Conservation (phyloP, 37 sponge, comb jelly and placozoan species). For the Haliclona indistincta region DNA sequence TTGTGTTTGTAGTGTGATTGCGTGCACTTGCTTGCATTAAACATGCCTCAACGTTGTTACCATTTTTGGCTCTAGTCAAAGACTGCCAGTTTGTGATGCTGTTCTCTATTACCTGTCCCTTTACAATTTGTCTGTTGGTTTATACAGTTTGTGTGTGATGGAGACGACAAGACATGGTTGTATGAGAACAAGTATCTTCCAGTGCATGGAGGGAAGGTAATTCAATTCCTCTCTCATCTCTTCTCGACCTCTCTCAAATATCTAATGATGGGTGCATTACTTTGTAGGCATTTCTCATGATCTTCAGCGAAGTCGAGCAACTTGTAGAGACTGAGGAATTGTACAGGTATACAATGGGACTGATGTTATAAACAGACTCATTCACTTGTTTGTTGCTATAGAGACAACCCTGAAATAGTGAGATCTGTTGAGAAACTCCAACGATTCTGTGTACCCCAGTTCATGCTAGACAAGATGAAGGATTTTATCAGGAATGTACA, state of each 20-base stretch:
- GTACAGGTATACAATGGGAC: slow-evolving; percentile 55
- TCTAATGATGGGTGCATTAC: neutral
- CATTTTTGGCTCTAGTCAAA: too few relatives aligned
- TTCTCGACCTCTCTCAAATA: neutral
- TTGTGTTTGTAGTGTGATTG: too few relatives aligned
- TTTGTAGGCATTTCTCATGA: slow-evolving; percentile 77
- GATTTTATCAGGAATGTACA: slow-evolving; percentile 64
- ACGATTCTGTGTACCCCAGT: slow-evolving; percentile 69
- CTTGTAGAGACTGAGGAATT: slow-evolving; percentile 42
- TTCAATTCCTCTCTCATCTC: neutral
- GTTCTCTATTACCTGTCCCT: too few relatives aligned
- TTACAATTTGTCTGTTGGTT: too few relatives aligned
- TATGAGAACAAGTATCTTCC: slow-evolving; percentile 82
- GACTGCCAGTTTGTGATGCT: too few relatives aligned
- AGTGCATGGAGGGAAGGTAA: slow-evolving; percentile 86
- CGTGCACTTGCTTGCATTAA: too few relatives aligned
- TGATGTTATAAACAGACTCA: neutral
- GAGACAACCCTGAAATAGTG: slow-evolving; percentile 53
- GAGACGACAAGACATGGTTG: slow-evolving; percentile 81
- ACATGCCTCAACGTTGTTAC: too few relatives aligned
- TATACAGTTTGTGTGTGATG: slow-evolving; percentile 77
- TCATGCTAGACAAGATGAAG: slow-evolving; percentile 76
- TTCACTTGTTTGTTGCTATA: slow-evolving; percentile 1
- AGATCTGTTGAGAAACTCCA: slow-evolving; percentile 44
- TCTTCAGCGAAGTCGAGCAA: slow-evolving; percentile 57